Evolutionary conservation across 2,888 invertebrate genomes (phyloP), one percentile per base, ranked within the genome.

Genomic region (Dynastes maya): DNA sequence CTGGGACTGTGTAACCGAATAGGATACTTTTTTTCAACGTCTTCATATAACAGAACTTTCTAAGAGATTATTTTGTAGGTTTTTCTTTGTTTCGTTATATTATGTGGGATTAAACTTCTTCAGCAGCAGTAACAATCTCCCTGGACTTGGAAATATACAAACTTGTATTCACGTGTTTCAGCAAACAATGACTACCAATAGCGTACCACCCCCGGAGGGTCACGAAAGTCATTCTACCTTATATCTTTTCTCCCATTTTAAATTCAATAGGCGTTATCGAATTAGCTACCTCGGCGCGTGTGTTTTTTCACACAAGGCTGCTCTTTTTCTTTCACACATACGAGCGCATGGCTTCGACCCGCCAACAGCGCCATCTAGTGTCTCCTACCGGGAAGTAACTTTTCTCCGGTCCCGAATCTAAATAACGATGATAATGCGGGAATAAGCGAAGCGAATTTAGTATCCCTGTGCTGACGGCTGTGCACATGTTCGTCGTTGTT

Each of bases 181-280:
- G 1, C 45, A 32, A 32, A 32, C 29, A 29, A 29, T 9, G 40
- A 40, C 40, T 40, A 40, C 45, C 45, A 45, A 8, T 11, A 8
- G 45, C 2, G 8, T 11, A 9, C 45, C 45, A 11, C 1, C 11
- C 45, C 45, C 45, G 1, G 11, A 45, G 11, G 45, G 45, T 11
- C 55, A 55, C 22, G 55, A 55, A 16, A 5, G 22, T 22, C 55
- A 55, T 55, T 16, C 55, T 32, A 45, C 11, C 45, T 45, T 11
- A 45, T 6, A 55, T 55, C 55, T 55, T 55, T 27, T 55, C 55
- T 55, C 55, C 55, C 27, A 22, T 55, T 65, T 65, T 65, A 65
- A 65, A 65, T 65, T 65, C 65, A 65, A 65, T 65, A 65, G 37
- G 8, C 65, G 65, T 16, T 65, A 22, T 40, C 45, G 40, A 65